Evolutionary conservation across 2,113 vertebrate species (phyloP).

Genomic region (Bos indicus): DNA sequence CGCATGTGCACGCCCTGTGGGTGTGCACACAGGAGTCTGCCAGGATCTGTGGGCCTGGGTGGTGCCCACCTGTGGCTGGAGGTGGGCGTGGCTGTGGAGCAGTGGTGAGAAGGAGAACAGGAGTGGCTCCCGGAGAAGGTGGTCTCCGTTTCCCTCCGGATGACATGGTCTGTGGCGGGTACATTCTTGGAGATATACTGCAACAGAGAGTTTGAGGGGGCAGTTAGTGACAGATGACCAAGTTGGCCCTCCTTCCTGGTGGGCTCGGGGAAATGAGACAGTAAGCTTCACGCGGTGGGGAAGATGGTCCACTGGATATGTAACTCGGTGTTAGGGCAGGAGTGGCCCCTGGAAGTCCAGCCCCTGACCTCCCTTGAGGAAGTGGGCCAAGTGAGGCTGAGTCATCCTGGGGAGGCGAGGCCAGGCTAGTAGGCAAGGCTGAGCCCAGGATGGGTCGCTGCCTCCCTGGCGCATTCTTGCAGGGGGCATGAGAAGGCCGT

Average conservation of each 20-base stretch:
- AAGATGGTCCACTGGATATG: not conserved
- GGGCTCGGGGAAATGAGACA: not conserved
- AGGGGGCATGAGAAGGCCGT: not conserved
- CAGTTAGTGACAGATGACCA: not conserved
- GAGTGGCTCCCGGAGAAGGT: slow-evolving; percentile 95
- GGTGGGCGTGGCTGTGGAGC: slow-evolving; percentile 93
- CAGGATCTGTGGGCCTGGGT: not conserved
- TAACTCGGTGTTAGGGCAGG: not conserved
- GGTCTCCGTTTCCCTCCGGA: slow-evolving; percentile 90
- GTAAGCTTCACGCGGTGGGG: not conserved
- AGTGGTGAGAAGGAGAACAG: slow-evolving; percentile 96
- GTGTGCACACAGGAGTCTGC: not conserved
- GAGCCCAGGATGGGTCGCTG: not conserved
- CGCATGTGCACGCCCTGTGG: not conserved
- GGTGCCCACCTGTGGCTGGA: slow-evolving; percentile 91
- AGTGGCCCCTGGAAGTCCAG: not conserved
- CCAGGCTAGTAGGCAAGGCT: not conserved
- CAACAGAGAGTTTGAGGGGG: slow-evolving; percentile 40
- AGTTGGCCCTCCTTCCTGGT: not conserved
- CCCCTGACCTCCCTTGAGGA: not conserved
- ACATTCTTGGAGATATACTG: slow-evolving; percentile 98
- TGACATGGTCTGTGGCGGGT: slow-evolving; percentile 93
- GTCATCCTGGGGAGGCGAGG: not conserved
- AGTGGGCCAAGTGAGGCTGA: not conserved
- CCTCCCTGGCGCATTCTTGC: not conserved